Evolutionary conservation across 53 echinoderm and acorn worm species (phyloP), one percentile per base, ranked within the genome.

Genomic region (Actinopyga echinites): DNA sequence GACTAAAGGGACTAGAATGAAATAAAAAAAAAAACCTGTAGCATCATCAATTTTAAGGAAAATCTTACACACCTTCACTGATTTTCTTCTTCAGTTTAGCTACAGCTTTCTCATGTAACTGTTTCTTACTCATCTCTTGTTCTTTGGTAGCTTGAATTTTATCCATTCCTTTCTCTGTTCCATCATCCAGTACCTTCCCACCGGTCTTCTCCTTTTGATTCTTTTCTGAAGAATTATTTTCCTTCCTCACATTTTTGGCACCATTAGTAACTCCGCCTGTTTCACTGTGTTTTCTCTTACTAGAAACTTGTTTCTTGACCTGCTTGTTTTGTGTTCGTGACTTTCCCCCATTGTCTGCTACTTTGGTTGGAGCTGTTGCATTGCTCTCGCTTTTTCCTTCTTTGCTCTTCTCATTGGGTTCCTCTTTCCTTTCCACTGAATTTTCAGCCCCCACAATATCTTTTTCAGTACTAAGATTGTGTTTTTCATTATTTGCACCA

Each of bases 81-180:
- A 77, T 77, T 56, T 77, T 77, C 56, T 77, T 77, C 29, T 77
- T 77, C 77, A 45, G 30, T 31, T 77, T 77, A n/a, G 40, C 71
- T 20, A 42, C 71, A 23, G 77, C 21, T 56, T 77, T 77, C 5
- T 53, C 56, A 30, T 77, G 77, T 6, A 30, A 49, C 31, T 53
- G 77, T 56, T 55, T 77, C 33, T 77, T 77, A 22, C n/a, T 42
- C 31, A 29, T 20, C 4, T 56, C 56, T 29, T 77, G 28, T 6
- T 77, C 56, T 24, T 56, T 53, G 4, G 26, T 32, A 25, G 19
- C 29, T 55, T 24, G 30, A 17, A 30, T 54, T 28, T 77, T 77
- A 19, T 77, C 77, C 5, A 56, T 77, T 25, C 55, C 77, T 56
- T 77, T 77, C 8, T 77, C 26, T 1, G 52, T 77, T 25, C 55